These are phyloP conservation scores for Notolepis coatsorum DNA, from an alignment of 2,797 vertebrate species.

Conservation along the genomic window DNA sequence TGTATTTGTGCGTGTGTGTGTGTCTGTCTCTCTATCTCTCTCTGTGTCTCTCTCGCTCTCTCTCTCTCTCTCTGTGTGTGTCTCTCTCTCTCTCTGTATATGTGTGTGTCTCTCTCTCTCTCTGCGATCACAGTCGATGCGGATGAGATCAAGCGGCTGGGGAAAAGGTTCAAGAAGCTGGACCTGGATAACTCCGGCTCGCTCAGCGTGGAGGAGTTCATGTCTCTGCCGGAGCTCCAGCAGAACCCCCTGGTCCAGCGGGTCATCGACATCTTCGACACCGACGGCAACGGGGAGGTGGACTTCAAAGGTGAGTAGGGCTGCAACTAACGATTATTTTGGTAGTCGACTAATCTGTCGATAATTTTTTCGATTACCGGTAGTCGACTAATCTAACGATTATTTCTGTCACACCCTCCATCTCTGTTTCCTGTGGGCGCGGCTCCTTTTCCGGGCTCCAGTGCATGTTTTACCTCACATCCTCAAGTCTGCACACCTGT, in stretches of 20 bases:
- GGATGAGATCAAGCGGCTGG: slow-evolving; percentile 99
- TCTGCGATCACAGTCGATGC: slow-evolving; percentile 87
- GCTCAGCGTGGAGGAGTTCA: slow-evolving; percentile 99
- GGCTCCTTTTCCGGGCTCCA: too few species aligned
- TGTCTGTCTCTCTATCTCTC: too few species aligned
- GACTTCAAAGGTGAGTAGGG: slow-evolving; percentile 99
- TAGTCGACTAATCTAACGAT: too few species aligned
- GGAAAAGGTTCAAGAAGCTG: slow-evolving; percentile 99
- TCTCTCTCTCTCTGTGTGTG: slow-evolving; percentile 26
- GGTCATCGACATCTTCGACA: slow-evolving; percentile 99
- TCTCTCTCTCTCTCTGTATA: neutral
- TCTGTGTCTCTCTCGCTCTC: slow-evolving; percentile 21
- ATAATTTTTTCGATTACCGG: too few species aligned
- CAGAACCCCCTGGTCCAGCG: slow-evolving; percentile 98
- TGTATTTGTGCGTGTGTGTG: too few species aligned
- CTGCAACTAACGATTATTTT: too few species aligned
- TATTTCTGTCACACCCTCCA: too few species aligned
- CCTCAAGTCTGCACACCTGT: too few species aligned
- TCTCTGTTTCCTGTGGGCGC: too few species aligned
- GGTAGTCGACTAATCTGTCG: too few species aligned
- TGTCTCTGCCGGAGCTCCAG: slow-evolving; percentile 98
- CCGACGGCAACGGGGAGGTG: slow-evolving; percentile 97
- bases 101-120: slow-evolving; percentile 6
- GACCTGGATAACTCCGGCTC: slow-evolving; percentile 99
- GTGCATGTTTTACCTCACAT: too few species aligned